Conservation (phyloP, 2,888 invertebrate species). For the Pristionchus mayeri region DNA sequence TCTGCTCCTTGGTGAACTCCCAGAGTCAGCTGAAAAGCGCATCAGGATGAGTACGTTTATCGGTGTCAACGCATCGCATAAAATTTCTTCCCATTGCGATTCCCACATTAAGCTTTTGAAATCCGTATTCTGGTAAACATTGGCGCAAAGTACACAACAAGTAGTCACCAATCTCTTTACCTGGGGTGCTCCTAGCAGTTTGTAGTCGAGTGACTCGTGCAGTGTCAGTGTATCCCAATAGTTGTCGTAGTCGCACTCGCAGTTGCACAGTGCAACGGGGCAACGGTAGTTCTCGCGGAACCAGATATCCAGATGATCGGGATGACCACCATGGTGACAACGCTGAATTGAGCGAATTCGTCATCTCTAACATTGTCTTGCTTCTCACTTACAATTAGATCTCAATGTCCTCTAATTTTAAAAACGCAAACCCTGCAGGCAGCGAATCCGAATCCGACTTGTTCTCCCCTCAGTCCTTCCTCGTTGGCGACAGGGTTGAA, state of each 20-base stretch:
- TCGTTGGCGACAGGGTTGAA: constrained; percentile 39
- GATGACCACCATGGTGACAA: constrained; percentile 47
- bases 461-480: not conserved
- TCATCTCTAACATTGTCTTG: too few relatives aligned
- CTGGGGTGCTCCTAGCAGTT: constrained; percentile 24
- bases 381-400: too few relatives aligned
- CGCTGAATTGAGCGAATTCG: too few relatives aligned
- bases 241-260: constrained; percentile 47
- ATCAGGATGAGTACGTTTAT: too few relatives aligned
- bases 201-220: constrained; percentile 24
- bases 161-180: too few relatives aligned
- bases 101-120: too few relatives aligned
- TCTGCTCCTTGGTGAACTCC: not conserved
- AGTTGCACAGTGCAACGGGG: constrained; percentile 28
- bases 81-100: too few relatives aligned
- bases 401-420: not conserved
- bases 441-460: constrained; percentile 47
- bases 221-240: constrained; percentile 11
- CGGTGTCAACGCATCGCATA: too few relatives aligned
- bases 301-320: constrained; percentile 33
- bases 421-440: constrained; percentile 14
- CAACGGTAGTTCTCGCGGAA: constrained; percentile 29
- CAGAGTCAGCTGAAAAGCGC: not conserved
- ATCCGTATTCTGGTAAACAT: too few relatives aligned
- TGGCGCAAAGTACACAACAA: too few relatives aligned